Conservation (phyloP, 2,797 vertebrate genomes). For the Orientallactaga sibirica region DNA sequence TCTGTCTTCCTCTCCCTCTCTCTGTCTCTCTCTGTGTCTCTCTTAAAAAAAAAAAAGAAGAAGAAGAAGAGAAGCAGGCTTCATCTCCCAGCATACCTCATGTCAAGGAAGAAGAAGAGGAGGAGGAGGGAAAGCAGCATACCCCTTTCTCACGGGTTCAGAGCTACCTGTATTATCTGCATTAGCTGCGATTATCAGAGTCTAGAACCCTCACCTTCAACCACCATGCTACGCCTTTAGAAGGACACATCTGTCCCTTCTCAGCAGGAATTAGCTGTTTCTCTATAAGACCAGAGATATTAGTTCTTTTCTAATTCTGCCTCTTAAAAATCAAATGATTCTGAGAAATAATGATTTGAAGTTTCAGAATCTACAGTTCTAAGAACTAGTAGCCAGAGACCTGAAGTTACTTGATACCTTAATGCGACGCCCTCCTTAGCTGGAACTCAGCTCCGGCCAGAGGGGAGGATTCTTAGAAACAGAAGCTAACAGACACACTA, state of each 20-base stretch:
- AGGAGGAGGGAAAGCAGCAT: not conserved
- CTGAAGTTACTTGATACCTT: not conserved
- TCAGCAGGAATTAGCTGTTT: not conserved
- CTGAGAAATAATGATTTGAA: not conserved
- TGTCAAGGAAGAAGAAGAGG: too few relatives aligned
- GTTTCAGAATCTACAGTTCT: not conserved
- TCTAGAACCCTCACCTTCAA: not conserved
- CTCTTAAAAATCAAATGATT: constrained; percentile 31
- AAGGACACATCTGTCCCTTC: not conserved
- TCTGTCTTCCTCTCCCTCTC: too few relatives aligned
- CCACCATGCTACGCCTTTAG: not conserved
- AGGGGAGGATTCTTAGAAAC: constrained; percentile 48
- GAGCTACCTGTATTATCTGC: not conserved
- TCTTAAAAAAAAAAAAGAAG: too few relatives aligned
- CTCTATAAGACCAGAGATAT: not conserved
- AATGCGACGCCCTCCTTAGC: not conserved
- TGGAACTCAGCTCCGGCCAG: not conserved
- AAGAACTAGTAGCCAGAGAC: not conserved
- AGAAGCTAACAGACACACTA: constrained; percentile 50
- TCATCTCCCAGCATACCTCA: not conserved
- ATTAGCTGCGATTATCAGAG: not conserved
- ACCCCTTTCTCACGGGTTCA: not conserved
- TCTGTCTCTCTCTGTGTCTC: too few relatives aligned
- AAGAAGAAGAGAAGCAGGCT: not conserved
- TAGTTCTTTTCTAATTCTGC: not conserved